These are phyloP conservation scores for Saxidomus purpurata DNA, from an alignment of 1,140 invertebrate species.

Conservation along the genomic window DNA sequence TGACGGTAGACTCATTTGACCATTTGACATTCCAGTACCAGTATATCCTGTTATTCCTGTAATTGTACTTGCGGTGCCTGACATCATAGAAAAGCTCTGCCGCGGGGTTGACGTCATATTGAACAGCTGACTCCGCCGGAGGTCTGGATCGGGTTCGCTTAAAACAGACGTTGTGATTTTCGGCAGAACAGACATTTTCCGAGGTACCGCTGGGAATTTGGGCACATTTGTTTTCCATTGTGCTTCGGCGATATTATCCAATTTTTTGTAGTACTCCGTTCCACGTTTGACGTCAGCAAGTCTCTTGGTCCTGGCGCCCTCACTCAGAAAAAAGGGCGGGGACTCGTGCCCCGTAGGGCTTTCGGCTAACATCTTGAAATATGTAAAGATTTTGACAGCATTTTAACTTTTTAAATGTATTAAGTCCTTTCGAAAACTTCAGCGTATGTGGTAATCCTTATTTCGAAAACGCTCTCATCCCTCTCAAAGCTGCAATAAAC, in stretches of 20 bases:
- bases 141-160: conserved; percentile 46
- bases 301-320: conserved; percentile 47
- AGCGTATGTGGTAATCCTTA: background rate
- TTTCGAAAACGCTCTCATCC: background rate
- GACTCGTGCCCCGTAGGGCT: conserved; percentile 47
- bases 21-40: background rate
- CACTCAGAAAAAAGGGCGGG: conserved; percentile 19
- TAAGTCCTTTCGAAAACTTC: too few relatives aligned
- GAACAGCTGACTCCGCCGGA: background rate
- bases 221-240: conserved; percentile 66
- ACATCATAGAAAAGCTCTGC: conserved; percentile 64
- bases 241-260: conserved; percentile 55
- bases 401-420: background rate
- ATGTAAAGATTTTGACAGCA: background rate
- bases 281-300: conserved; percentile 63
- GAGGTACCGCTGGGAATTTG: conserved; percentile 32
- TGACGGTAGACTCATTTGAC: conserved; percentile 46
- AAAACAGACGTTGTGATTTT: conserved; percentile 64
- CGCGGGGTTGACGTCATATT: conserved; percentile 66
- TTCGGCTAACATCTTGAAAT: conserved; percentile 48
- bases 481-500: background rate
- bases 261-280: conserved; percentile 63
- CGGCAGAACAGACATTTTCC: conserved; percentile 50
- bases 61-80: conserved; percentile 32
- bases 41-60: conserved; percentile 19